phyloP scores from a whole-genome alignment of 2,797 vertebrate genomes.

The Todus mexicanus region DNA sequence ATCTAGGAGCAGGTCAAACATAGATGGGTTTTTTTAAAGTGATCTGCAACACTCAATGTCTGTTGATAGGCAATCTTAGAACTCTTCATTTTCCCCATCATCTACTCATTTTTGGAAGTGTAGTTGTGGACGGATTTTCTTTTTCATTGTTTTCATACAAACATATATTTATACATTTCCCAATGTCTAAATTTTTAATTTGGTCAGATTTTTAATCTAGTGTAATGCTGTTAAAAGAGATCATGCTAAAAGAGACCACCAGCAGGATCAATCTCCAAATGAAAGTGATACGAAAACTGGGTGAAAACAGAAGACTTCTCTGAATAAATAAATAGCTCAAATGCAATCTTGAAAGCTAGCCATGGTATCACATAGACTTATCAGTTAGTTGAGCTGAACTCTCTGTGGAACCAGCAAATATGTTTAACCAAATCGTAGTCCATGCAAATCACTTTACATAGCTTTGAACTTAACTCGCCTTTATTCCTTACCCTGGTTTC shows the following conservation, averaged over 20 bases:
- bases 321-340: neutral
- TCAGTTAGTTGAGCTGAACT: neutral
- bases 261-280: neutral
- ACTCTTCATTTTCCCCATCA: neutral
- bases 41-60: neutral
- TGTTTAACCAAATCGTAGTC: neutral
- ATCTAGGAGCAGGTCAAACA: neutral
- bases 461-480: conserved; percentile 31
- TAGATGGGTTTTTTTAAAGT: neutral
- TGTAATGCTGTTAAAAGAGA: neutral
- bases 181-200: neutral
- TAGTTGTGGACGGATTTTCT: neutral
- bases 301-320: neutral
- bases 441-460: conserved; percentile 12
- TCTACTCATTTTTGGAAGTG: neutral
- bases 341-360: neutral
- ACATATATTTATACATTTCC: neutral
- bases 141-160: neutral
- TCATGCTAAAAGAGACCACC: neutral
- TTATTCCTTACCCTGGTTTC: conserved; percentile 1
- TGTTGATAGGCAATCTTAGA: neutral
- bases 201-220: neutral
- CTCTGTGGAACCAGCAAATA: conserved; percentile 9
- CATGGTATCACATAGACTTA: neutral
- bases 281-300: neutral